phyloP scores from a whole-genome alignment of 2,888 invertebrate species.

The Plagodis dolabraria region DNA sequence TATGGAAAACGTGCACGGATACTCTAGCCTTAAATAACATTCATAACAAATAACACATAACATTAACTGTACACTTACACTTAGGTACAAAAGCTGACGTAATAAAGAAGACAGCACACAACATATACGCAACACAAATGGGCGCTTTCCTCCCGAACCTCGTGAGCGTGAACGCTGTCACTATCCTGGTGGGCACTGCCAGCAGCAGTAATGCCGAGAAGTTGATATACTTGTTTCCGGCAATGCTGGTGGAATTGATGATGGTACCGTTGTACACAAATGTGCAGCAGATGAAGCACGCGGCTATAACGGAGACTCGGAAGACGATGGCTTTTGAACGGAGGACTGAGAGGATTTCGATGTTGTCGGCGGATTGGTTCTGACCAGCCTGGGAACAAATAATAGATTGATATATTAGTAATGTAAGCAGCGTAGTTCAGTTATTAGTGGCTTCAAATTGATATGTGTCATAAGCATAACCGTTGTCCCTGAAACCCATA shows the following conservation, averaged over 20 bases:
- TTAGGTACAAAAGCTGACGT: slow-evolving; percentile 82
- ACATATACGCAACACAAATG: slow-evolving; percentile 68
- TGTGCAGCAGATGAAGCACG: slow-evolving; percentile 89
- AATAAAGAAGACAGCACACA: slow-evolving; percentile 82
- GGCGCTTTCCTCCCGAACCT: slow-evolving; percentile 83
- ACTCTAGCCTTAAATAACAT: too few species aligned
- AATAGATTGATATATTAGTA: background rate
- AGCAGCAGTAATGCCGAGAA: slow-evolving; percentile 87
- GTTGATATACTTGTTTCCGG: slow-evolving; percentile 91
- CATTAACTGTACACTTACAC: slow-evolving; percentile 58
- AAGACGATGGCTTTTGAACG: slow-evolving; percentile 64
- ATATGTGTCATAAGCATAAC: too few species aligned
- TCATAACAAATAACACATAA: too few species aligned
- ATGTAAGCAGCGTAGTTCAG: too few species aligned
- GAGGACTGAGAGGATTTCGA: slow-evolving; percentile 55
- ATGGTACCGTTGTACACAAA: slow-evolving; percentile 92
- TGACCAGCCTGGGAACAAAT: slow-evolving; percentile 44
- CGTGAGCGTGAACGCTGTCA: slow-evolving; percentile 84
- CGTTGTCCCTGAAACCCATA: too few species aligned
- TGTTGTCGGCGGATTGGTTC: slow-evolving; percentile 33
- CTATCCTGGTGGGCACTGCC: slow-evolving; percentile 86
- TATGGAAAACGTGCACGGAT: too few species aligned
- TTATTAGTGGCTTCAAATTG: too few species aligned
- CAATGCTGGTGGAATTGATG: slow-evolving; percentile 89
- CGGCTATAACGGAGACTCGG: slow-evolving; percentile 68